Conservation (phyloP, 2,113 vertebrate species). For the Uria lomvia region DNA sequence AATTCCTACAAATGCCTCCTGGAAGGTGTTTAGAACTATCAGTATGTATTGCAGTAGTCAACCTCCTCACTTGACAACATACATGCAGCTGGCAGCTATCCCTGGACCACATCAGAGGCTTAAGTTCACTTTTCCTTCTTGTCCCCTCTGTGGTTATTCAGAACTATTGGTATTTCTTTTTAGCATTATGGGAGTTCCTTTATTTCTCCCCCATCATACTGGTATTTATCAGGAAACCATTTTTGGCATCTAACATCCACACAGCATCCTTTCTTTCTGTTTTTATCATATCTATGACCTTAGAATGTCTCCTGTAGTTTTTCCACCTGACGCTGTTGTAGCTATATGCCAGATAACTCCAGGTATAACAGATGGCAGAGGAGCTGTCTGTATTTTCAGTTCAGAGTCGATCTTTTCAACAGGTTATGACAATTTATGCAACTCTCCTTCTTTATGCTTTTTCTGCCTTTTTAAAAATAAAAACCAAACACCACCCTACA, state of each 20-base stretch:
- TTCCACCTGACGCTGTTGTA: constrained; percentile 6
- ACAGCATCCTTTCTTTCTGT: constrained; percentile 15
- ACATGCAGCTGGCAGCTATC: not conserved
- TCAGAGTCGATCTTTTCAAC: constrained; percentile 55
- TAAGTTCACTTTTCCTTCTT: not conserved
- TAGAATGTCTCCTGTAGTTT: constrained; percentile 59
- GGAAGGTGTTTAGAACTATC: not conserved
- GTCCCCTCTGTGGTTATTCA: not conserved
- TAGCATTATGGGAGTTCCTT: not conserved
- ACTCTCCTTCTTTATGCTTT: not conserved
- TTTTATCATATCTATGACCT: constrained; percentile 44
- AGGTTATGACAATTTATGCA: constrained; percentile 6
- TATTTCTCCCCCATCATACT: not conserved
- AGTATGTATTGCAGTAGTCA: not conserved
- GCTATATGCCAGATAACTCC: constrained; percentile 41
- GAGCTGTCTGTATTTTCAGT: constrained; percentile 24
- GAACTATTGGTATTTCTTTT: not conserved
- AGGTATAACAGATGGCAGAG: constrained; percentile 69
- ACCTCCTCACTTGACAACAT: not conserved
- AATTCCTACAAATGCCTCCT: not conserved
- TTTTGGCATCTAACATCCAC: constrained; percentile 12
- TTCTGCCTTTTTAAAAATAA: not conserved
- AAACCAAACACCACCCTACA: not conserved
- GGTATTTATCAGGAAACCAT: not conserved
- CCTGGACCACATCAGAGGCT: not conserved